Base-by-base conservation (phyloP, 2,888 invertebrate genomes). In the Trisateles emortualis region DNA sequence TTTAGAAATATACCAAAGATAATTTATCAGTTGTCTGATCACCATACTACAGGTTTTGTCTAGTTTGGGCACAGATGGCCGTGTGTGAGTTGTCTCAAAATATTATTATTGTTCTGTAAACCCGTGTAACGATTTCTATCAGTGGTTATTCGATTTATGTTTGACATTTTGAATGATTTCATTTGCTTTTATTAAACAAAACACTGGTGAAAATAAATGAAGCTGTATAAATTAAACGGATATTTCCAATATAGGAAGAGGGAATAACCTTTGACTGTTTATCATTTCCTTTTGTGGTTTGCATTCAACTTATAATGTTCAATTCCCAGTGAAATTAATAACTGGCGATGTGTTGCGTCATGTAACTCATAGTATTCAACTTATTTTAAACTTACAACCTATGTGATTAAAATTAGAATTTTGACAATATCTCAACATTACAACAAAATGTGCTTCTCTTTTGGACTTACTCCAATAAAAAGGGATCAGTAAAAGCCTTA, bases 291-390 rank as follows among this genome's bases (percentile, higher is more conserved):
- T n/a, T 38, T 19, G 5, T 38, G 19, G 19, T 17, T 22, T 39
- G 1, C 5, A 11, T 36, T 19, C 17, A 36, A 36, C 52, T 19
- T 19, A 24, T 38, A 41, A 54, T 47, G 43, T 17, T 32, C 49
- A 19, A 38, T 19, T 19, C 19, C 22, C 11, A 39, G 39, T 61
- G 56, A 39, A 2, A 49, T 64, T 56, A 66, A 56, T 65, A 56
- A 44, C 42, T 13, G 13, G 9, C 13, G 6, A 2, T 13, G 16
- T 38, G 19, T 19, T 8, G 9, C 13, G 10, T 32, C 10, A 22
- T n/a, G n/a, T n/a, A n/a, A n/a, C n/a, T n/a, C n/a, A n/a, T n/a
- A n/a, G n/a, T n/a, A n/a, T n/a, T n/a, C n/a, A n/a, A n/a, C n/a
- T n/a, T n/a, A n/a, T n/a, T n/a, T n/a, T n/a, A n/a, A n/a, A n/a